phyloP scores from a whole-genome alignment of 1,140 invertebrate species.

The Polyergus mexicanus region DNA sequence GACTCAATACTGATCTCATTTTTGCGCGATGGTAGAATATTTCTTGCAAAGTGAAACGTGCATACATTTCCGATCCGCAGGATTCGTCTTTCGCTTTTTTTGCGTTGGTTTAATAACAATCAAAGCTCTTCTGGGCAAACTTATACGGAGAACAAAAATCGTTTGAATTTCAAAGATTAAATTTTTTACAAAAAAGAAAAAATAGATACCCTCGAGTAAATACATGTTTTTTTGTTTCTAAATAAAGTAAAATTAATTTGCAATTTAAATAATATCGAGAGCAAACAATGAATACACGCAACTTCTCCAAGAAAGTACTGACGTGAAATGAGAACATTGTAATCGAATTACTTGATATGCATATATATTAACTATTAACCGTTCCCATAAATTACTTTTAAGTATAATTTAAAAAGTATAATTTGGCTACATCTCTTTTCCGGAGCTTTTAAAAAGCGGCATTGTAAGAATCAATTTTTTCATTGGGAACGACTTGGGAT shows the following conservation, averaged over 20 bases:
- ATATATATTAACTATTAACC: not conserved
- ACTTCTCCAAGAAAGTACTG: not conserved
- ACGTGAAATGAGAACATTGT: not conserved
- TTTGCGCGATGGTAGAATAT: not conserved
- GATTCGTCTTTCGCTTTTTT: not conserved
- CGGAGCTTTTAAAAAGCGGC: not conserved
- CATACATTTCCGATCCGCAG: constrained; percentile 15
- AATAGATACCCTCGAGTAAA: not conserved
- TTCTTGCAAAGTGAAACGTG: not conserved
- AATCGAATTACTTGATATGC: constrained; percentile 2
- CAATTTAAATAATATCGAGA: not conserved
- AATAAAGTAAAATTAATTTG: constrained; percentile 6
- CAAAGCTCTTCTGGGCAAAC: not conserved
- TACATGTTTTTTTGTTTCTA: not conserved
- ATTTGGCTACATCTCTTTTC: constrained; percentile 13
- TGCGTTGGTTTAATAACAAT: not conserved
- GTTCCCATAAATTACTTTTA: not conserved
- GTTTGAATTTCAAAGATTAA: constrained; percentile 4
- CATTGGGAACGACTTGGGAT: not conserved
- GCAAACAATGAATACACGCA: not conserved
- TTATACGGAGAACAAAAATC: not conserved
- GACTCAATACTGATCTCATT: constrained; percentile 25
- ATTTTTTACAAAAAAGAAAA: not conserved
- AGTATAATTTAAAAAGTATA: no score
- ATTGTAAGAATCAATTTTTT: not conserved